These are phyloP conservation scores for Meta bourneti DNA, from an alignment of 2,888 invertebrate genomes.

Conservation along the genomic window DNA sequence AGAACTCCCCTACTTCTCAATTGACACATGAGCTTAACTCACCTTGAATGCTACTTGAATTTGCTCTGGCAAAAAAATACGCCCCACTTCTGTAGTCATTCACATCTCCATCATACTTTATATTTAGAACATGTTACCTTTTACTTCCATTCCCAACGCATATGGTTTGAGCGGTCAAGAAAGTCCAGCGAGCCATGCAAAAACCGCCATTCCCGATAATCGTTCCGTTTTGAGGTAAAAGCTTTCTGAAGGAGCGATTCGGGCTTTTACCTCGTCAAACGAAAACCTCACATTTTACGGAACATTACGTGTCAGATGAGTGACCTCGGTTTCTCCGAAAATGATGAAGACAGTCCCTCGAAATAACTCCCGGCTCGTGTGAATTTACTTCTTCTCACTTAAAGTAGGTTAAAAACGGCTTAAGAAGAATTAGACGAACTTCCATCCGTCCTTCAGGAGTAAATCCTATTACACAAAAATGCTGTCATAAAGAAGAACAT, in stretches of 20 bases:
- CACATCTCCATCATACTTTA: neutral
- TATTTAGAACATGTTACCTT: neutral
- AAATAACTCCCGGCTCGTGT: neutral
- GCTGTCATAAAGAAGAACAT: neutral
- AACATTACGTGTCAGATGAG: constrained; percentile 2
- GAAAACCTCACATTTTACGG: neutral
- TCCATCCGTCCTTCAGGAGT: neutral
- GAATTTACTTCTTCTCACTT: constrained; percentile 2
- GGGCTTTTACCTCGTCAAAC: neutral
- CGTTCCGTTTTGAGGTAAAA: neutral
- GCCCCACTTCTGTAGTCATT: neutral
- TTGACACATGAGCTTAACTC: too few relatives aligned
- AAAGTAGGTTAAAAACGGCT: constrained; percentile 31
- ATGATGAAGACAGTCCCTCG: neutral
- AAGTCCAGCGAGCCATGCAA: neutral
- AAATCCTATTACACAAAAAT: constrained; percentile 41
- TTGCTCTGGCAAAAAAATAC: neutral
- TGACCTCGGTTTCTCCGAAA: neutral
- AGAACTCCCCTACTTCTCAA: too few relatives aligned
- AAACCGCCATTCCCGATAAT: neutral
- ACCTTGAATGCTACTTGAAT: neutral
- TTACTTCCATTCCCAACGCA: neutral
- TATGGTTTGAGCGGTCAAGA: neutral
- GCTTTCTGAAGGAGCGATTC: neutral
- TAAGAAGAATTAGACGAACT: constrained; percentile 6